Percentiles rank a stretch among this genome's conserved stretches.
Evolutionary conservation across 2,113 vertebrate species (phyloP).

Genomic region (Dolichallabes microphthalmus): DNA sequence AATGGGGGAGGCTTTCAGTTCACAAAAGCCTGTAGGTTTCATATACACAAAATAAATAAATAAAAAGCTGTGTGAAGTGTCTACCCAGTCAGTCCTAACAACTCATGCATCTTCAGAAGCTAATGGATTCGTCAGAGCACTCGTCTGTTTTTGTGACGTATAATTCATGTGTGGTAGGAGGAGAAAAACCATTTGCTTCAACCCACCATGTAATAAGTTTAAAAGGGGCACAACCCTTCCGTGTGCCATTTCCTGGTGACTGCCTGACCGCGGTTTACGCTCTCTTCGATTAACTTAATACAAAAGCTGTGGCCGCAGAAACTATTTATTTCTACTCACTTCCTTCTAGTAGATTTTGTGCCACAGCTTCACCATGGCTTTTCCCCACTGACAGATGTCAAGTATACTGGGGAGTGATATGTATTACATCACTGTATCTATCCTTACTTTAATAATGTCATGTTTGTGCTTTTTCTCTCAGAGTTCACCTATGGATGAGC

Average conservation of each 20-base stretch:
- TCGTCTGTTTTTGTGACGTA: background rate
- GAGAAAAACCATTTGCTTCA: background rate
- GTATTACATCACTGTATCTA: background rate
- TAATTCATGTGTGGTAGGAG: background rate
- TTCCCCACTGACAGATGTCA: background rate
- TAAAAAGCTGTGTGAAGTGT: background rate
- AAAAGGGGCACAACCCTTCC: background rate
- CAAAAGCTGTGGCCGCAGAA: background rate
- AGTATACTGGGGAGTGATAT: background rate
- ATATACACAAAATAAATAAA: too few relatives aligned
- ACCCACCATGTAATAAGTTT: background rate
- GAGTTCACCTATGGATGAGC: background rate
- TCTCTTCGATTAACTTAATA: conserved; percentile 1
- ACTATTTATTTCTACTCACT: background rate
- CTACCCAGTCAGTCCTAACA: too few relatives aligned
- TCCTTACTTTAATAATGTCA: background rate
- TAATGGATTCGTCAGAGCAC: conserved; percentile 1
- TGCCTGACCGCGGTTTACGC: conserved; percentile 1
- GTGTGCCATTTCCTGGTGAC: background rate
- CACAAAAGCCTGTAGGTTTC: background rate
- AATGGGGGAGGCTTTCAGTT: background rate
- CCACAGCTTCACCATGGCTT: too few relatives aligned
- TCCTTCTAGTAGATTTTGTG: background rate
- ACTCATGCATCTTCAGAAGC: conserved; percentile 4
- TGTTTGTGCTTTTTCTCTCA: background rate